Conservation (phyloP, 2,888 invertebrate genomes). For the Ditylenchus weischeri region DNA sequence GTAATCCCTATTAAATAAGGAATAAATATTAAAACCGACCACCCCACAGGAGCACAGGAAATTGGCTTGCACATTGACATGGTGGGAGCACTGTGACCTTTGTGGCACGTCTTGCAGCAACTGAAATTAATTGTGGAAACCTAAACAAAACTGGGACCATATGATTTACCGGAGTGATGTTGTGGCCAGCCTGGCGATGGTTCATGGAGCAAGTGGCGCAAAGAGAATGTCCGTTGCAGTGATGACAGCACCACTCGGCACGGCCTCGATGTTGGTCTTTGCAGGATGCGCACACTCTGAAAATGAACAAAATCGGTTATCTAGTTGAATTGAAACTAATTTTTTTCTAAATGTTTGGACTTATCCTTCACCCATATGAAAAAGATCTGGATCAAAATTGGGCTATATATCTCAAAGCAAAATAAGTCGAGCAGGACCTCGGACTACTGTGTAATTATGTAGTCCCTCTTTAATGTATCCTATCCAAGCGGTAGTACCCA, state of each 20-base stretch:
- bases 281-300: neutral
- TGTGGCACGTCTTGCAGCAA: conserved; percentile 8
- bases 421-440: no score
- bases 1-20: neutral
- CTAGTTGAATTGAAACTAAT: neutral
- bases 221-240: conserved; percentile 4
- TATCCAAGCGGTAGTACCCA: neutral
- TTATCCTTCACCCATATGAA: neutral
- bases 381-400: no score
- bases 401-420: neutral
- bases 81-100: conserved; percentile 21
- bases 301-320: neutral
- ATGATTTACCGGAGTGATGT: neutral
- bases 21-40: neutral
- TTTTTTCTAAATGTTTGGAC: neutral
- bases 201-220: neutral
- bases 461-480: neutral
- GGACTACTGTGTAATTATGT: neutral
- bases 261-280: neutral
- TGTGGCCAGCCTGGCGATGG: neutral
- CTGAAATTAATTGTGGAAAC: conserved; percentile 10
- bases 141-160: neutral
- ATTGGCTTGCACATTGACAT: conserved; percentile 18
- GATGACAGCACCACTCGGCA: neutral
- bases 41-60: conserved; percentile 21